Conservation (phyloP, 2,113 vertebrate genomes). For the Zeus faber region DNA sequence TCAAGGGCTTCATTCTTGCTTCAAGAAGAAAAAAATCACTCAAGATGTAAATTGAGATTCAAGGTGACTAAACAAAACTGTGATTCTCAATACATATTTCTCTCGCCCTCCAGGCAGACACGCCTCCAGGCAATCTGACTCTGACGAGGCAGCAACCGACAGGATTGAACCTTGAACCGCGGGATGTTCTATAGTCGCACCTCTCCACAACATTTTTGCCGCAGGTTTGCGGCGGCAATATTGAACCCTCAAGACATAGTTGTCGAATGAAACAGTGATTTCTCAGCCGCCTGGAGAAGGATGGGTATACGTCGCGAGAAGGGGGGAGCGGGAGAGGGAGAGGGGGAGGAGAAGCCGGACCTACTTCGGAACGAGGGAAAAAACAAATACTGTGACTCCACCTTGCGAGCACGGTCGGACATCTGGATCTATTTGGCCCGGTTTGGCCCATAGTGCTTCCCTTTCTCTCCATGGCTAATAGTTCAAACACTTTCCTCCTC, state of each 20-base stretch:
- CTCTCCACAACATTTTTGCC: conserved; percentile 14
- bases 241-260: conserved; percentile 41
- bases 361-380: conserved; percentile 52
- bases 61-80: too few species aligned
- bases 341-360: conserved; percentile 36
- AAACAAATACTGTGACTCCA: conserved; percentile 64
- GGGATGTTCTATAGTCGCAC: too few species aligned
- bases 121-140: too few species aligned
- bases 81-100: too few species aligned
- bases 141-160: too few species aligned
- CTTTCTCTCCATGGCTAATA: conserved; percentile 41
- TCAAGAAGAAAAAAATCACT: too few species aligned
- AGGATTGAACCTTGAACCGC: too few species aligned
- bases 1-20: too few species aligned
- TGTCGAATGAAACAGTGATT: conserved; percentile 32
- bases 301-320: conserved; percentile 7
- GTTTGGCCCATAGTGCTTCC: conserved; percentile 54
- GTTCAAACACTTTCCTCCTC: conserved; percentile 39
- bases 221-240: conserved; percentile 24
- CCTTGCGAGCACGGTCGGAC: conserved; percentile 57
- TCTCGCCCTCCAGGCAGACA: too few species aligned
- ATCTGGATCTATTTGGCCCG: conserved; percentile 68
- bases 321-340: conserved; percentile 25
- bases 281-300: conserved; percentile 33
- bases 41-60: too few species aligned